Evolutionary conservation across 2,888 invertebrate species (phyloP).

Genomic region (Pyrrhosoma nymphula): DNA sequence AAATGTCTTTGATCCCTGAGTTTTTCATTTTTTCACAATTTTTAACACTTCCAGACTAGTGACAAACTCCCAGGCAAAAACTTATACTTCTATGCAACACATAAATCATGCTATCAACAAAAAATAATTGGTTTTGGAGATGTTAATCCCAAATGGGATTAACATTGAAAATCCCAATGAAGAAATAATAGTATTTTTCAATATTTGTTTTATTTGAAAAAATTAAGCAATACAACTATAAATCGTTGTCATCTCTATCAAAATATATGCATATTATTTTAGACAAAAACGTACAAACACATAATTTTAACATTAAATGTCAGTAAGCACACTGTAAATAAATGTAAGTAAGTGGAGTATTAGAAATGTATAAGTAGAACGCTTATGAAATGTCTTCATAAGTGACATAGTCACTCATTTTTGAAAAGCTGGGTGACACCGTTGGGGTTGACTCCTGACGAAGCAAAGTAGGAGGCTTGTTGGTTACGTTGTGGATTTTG

Average conservation of each 20-base stretch:
- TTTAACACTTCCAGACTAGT: too few relatives aligned
- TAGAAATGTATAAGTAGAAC: conserved; percentile 1
- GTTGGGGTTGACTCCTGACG: not conserved
- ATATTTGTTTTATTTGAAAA: not conserved
- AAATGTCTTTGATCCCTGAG: too few relatives aligned
- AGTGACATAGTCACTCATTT: not conserved
- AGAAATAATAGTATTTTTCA: not conserved
- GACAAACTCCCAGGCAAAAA: too few relatives aligned
- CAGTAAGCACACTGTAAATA: not conserved
- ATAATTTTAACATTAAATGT: not conserved
- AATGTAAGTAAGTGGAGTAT: not conserved
- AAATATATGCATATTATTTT: not conserved
- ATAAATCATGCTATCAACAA: not conserved
- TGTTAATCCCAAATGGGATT: not conserved
- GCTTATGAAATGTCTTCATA: not conserved
- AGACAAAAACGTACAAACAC: not conserved
- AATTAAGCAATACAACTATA: not conserved
- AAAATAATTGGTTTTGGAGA: not conserved
- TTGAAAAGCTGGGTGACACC: not conserved
- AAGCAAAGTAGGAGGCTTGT: not conserved
- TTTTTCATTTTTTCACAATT: too few relatives aligned
- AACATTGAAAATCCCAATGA: not conserved
- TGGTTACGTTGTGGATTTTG: not conserved
- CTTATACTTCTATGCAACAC: not conserved
- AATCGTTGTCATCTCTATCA: too few relatives aligned